These are phyloP conservation scores for Harpagus bidentatus DNA, from an alignment of 2,113 vertebrate genomes.

Conservation along the genomic window DNA sequence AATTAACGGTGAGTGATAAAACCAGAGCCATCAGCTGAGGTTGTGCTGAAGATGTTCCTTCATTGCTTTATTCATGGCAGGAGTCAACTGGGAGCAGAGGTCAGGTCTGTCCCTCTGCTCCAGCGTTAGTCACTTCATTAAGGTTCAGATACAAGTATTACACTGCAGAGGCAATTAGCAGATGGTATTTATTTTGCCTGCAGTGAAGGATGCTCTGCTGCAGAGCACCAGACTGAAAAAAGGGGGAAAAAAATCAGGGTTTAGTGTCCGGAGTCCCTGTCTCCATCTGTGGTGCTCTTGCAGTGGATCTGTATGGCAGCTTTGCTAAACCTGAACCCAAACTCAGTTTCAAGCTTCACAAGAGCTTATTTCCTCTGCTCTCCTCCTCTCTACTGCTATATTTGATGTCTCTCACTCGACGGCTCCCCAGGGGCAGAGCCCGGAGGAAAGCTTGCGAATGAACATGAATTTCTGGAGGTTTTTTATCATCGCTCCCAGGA, in stretches of 20 bases:
- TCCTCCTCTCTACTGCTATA: not conserved
- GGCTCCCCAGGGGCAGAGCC: not conserved
- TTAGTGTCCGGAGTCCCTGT: rapidly evolving
- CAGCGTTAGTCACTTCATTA: not conserved
- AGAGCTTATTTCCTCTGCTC: not conserved
- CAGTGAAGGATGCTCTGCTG: not conserved
- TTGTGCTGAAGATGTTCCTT: not conserved
- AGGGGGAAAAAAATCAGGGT: not conserved
- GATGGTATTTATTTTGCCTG: not conserved
- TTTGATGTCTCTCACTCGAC: not conserved
- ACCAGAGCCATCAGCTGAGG: not conserved
- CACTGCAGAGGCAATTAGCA: not conserved
- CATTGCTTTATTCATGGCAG: not conserved
- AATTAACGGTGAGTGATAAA: not conserved
- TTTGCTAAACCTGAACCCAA: not conserved
- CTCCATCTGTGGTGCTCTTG: not conserved
- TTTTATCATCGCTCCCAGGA: not conserved
- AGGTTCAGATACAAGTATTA: not conserved
- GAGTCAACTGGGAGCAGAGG: not conserved
- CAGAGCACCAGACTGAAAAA: not conserved
- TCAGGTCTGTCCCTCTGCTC: not conserved
- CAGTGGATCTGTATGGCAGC: rapidly evolving
- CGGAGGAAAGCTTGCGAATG: not conserved
- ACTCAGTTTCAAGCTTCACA: not conserved
- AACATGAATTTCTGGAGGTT: not conserved